Evolutionary conservation across 2,888 invertebrate species (phyloP), one percentile per base, ranked within the genome.

Genomic region (Hyppa rectilinea): DNA sequence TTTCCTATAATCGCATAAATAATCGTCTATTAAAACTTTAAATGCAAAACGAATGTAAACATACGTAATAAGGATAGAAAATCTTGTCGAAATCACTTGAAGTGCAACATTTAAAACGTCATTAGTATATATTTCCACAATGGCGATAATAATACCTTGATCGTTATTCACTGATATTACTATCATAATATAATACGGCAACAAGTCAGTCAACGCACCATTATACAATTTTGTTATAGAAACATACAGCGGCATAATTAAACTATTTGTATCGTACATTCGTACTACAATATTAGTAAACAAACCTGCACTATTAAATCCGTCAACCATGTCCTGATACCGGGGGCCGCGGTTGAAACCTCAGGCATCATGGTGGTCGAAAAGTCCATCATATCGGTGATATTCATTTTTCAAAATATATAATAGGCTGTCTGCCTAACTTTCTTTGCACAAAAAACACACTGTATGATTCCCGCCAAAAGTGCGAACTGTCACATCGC

Each of bases 271-370:
- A 65, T n/a, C 65, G 17, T 69, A 62, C 49, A 36, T 56, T n/a
- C 65, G 17, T 69, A 62, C 49, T 75, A 56, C 31, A 71, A 7
- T 71, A 75, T 76, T 77, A 45, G 72, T 68, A 77, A 80, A 81
- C 79, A 77, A 87, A 95, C 95, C 95, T 94, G 86, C 76, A 94
- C 56, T 40, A 95, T 85, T 56, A 92, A 80, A 83, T 92, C 88
- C 64, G 90, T 89, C 49, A 95, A 80, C 95, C 94, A 95, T 26
- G 89, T 86, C 75, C 94, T 88, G 29, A 94, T 63, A 80, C 91
- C 94, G 23, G 90, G 86, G 0, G 91, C 82, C 0, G 78, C 82
- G 4, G 92, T 90, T 0, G 88, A 86, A 3, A 78, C 68, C 53
- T 88, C 87, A 53, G 80, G 80, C 81, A 71, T 71, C 71, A 80